Percentiles rank a stretch among this genome's conserved stretches.
Evolutionary conservation across 2,113 vertebrate species (phyloP).

Genomic region (Carassius carassius): DNA sequence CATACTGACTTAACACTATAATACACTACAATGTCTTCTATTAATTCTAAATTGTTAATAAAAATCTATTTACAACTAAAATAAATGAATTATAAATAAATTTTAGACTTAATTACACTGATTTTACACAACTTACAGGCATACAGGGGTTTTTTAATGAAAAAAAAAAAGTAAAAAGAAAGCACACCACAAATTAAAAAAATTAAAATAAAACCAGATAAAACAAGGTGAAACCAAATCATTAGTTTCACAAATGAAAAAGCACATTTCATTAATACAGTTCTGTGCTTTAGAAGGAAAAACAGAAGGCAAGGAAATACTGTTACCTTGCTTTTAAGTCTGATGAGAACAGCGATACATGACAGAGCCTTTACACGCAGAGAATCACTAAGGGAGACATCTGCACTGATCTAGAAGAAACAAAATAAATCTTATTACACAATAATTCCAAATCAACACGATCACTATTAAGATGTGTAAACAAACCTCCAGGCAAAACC

Average conservation of each 20-base stretch:
- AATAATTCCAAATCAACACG: not conserved
- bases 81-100: too few species aligned
- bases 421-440: not conserved
- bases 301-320: not conserved
- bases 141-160: too few species aligned
- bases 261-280: not conserved
- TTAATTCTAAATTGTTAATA: too few species aligned
- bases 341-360: constrained; percentile 82
- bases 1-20: too few species aligned
- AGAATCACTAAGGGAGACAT: constrained; percentile 72
- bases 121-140: too few species aligned
- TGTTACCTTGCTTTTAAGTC: constrained; percentile 82
- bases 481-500: constrained; percentile 82
- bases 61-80: too few species aligned
- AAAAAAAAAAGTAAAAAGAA: too few species aligned
- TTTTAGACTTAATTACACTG: too few species aligned
- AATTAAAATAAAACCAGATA: not conserved
- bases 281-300: not conserved
- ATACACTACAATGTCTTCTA: too few species aligned
- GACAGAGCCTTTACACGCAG: constrained; percentile 83
- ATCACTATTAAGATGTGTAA: not conserved
- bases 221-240: not conserved
- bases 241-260: too few species aligned
- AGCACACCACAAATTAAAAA: too few species aligned
- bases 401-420: constrained; percentile 76